These are phyloP conservation scores for Serripes groenlandicus DNA, from an alignment of 2,888 invertebrate species.

Conservation along the genomic window DNA sequence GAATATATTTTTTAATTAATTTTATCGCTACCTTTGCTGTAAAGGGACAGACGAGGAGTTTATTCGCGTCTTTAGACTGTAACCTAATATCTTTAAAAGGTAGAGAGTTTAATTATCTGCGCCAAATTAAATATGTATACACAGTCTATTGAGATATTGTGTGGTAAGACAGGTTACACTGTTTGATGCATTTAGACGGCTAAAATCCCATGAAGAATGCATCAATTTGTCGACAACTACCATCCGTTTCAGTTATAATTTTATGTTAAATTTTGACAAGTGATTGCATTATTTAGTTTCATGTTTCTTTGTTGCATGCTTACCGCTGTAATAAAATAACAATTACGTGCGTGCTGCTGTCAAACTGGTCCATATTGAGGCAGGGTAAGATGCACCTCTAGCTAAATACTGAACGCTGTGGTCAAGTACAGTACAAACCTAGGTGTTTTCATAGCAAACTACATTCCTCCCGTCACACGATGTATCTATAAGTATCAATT, in stretches of 20 bases:
- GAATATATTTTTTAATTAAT: no score
- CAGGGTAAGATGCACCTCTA: background rate
- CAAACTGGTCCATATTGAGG: conserved; percentile 28
- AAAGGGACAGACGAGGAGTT: no score
- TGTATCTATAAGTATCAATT: conserved; percentile 20
- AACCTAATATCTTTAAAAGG: background rate
- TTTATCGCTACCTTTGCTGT: no score
- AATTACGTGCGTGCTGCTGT: conserved; percentile 49
- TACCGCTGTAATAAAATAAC: conserved; percentile 53
- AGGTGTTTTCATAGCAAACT: no score
- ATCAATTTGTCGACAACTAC: conserved; percentile 13
- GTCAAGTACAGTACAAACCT: background rate
- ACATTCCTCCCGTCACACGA: conserved; percentile 15
- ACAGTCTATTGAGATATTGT: background rate
- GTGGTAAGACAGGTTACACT: background rate
- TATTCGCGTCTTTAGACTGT: background rate
- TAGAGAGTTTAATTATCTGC: conserved; percentile 9
- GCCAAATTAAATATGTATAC: conserved; percentile 9
- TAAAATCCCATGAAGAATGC: conserved; percentile 1
- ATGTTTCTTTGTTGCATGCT: conserved; percentile 39
- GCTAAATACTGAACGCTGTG: background rate
- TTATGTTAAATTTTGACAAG: conserved; percentile 2
- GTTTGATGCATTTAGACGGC: background rate
- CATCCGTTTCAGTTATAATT: conserved; percentile 14
- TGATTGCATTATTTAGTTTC: conserved; percentile 23